A percentile compares a stretch with the other conserved stretches of the same genome.
These are phyloP conservation scores for Adelosebastes latens DNA, from an alignment of 2,797 vertebrate species.

Conservation along the genomic window DNA sequence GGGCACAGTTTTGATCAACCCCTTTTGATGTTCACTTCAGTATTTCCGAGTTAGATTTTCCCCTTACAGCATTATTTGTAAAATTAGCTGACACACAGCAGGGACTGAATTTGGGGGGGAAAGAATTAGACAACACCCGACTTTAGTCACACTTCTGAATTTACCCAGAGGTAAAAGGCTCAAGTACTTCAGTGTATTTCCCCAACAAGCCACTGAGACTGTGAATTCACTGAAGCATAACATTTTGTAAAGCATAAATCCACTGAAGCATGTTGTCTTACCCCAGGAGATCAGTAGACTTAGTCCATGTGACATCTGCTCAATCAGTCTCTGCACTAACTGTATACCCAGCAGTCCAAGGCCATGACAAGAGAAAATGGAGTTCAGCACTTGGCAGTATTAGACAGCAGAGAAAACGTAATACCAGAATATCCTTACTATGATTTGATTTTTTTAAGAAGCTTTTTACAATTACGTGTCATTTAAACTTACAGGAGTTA, in stretches of 20 bases:
- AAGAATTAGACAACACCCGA: background rate
- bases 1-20: background rate
- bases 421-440: background rate
- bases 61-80: background rate
- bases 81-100: background rate
- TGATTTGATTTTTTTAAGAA: background rate
- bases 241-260: constrained; percentile 4
- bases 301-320: constrained; percentile 30
- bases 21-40: background rate
- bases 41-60: background rate
- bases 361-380: background rate
- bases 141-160: background rate
- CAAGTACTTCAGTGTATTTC: background rate
- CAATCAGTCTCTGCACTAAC: background rate
- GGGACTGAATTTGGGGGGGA: background rate
- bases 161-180: background rate
- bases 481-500: background rate
- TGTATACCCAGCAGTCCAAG: background rate
- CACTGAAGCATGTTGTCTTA: constrained; percentile 2
- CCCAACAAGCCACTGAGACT: background rate
- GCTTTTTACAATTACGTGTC: background rate
- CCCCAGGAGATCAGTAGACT: constrained; percentile 18
- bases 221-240: constrained; percentile 5
- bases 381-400: background rate
- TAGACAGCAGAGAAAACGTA: background rate